These are phyloP conservation scores for Heterochromis multidens DNA, from an alignment of 2,113 vertebrate species.

Conservation along the genomic window DNA sequence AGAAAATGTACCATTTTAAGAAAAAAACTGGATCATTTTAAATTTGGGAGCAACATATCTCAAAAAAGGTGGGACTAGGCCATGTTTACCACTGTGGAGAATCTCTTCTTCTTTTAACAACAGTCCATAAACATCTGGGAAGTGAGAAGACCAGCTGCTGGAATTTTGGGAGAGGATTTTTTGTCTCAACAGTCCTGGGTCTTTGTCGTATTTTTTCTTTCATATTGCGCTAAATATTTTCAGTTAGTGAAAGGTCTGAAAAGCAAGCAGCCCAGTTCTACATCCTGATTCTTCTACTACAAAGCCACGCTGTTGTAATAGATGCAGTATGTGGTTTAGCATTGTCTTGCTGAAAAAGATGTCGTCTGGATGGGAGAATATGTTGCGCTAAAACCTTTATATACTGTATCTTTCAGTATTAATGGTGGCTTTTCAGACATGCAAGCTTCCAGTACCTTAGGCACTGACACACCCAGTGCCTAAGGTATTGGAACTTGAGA, in stretches of 20 bases:
- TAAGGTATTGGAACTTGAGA: too few relatives aligned
- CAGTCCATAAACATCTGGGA: background rate
- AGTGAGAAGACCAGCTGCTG: background rate
- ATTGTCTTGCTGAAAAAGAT: background rate
- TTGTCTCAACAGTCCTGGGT: background rate
- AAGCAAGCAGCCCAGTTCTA: too few relatives aligned
- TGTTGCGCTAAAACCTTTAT: background rate
- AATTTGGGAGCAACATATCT: background rate
- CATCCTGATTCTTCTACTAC: too few relatives aligned
- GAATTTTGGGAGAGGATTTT: background rate
- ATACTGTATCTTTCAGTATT: background rate
- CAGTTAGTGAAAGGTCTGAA: too few relatives aligned
- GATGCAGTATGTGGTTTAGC: background rate
- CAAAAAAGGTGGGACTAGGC: background rate
- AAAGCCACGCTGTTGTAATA: background rate
- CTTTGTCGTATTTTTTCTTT: background rate
- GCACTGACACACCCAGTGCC: background rate
- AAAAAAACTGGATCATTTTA: background rate
- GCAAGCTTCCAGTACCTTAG: background rate
- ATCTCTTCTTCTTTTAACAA: background rate
- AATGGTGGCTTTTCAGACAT: accelerated
- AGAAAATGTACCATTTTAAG: too few relatives aligned
- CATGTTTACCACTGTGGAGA: background rate
- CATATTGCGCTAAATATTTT: too few relatives aligned
- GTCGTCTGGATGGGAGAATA: background rate